Evolutionary conservation across 2,113 vertebrate genomes (phyloP).

Genomic region (Psephotus haematonotus): DNA sequence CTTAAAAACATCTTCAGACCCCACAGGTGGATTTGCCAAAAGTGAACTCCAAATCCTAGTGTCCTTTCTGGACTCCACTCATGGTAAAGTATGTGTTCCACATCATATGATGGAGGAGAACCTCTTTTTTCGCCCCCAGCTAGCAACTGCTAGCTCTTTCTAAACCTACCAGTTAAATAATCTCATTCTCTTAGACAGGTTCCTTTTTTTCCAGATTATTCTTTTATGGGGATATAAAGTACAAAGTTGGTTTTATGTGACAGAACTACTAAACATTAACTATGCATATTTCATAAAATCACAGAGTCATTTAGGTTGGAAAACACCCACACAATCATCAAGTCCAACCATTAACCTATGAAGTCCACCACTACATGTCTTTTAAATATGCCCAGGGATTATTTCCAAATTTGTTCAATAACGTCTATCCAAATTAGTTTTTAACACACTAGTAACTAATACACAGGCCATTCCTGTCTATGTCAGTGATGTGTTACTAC

Average conservation of each 20-base stretch:
- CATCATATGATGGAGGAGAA: background rate
- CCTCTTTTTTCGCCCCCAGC: background rate
- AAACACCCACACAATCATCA: background rate
- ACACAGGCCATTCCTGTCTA: background rate
- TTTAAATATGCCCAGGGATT: background rate
- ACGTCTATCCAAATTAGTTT: background rate
- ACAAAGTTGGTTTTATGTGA: background rate
- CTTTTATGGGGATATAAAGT: background rate
- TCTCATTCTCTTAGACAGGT: background rate
- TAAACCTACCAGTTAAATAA: background rate
- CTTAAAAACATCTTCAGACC: background rate
- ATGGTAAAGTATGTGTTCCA: background rate
- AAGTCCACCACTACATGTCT: background rate
- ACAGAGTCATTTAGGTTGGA: background rate
- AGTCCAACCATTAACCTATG: accelerated
- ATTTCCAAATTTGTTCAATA: background rate
- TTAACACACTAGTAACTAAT: background rate
- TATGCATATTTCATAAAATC: background rate
- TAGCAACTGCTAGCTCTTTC: background rate
- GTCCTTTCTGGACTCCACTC: background rate
- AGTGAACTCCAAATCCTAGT: background rate
- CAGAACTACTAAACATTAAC: background rate
- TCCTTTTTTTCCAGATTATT: background rate
- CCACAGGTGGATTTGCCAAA: background rate
- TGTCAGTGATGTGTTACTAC: background rate